phyloP scores from a whole-genome alignment of 1,140 invertebrate species.

The Cyrtorhinus lividipennis region DNA sequence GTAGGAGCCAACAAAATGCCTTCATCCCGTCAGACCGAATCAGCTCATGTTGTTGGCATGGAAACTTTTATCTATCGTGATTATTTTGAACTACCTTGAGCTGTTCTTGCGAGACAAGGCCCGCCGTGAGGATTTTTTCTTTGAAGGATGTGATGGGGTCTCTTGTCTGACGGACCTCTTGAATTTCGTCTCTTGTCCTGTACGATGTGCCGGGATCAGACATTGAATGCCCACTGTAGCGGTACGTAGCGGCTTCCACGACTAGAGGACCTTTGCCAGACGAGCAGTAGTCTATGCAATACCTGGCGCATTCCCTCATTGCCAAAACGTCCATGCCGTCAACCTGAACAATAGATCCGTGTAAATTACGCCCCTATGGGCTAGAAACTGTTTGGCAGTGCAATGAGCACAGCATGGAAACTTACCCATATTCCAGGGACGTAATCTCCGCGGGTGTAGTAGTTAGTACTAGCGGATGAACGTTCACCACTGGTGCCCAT shows the following conservation, averaged over 20 bases:
- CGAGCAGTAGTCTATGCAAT: slow-evolving; percentile 40
- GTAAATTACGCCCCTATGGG: neutral
- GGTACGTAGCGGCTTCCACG: slow-evolving; percentile 50
- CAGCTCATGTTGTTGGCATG: no score
- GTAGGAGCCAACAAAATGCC: no score
- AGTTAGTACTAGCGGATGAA: slow-evolving; percentile 47
- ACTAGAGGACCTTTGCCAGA: slow-evolving; percentile 53
- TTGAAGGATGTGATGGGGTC: slow-evolving; percentile 59
- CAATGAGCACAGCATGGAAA: neutral
- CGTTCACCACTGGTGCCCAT: slow-evolving; percentile 59
- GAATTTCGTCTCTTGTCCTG: slow-evolving; percentile 51
- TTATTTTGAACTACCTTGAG: slow-evolving; percentile 39
- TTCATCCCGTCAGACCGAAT: no score
- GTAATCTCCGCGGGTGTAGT: slow-evolving; percentile 60
- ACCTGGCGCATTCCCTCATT: slow-evolving; percentile 48
- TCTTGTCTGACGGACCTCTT: slow-evolving; percentile 48
- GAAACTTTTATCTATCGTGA: no score
- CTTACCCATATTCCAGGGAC: slow-evolving; percentile 56
- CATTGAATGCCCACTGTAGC: slow-evolving; percentile 43
- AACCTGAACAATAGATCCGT: slow-evolving; percentile 32
- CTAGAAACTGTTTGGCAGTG: slow-evolving; percentile 1
- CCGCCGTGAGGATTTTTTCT: slow-evolving; percentile 37
- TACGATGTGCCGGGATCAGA: slow-evolving; percentile 41
- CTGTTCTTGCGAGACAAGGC: slow-evolving; percentile 40
- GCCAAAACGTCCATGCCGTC: slow-evolving; percentile 68